Evolutionary conservation across 2,797 vertebrate genomes (phyloP).

Genomic region (Gallinago solitaria): DNA sequence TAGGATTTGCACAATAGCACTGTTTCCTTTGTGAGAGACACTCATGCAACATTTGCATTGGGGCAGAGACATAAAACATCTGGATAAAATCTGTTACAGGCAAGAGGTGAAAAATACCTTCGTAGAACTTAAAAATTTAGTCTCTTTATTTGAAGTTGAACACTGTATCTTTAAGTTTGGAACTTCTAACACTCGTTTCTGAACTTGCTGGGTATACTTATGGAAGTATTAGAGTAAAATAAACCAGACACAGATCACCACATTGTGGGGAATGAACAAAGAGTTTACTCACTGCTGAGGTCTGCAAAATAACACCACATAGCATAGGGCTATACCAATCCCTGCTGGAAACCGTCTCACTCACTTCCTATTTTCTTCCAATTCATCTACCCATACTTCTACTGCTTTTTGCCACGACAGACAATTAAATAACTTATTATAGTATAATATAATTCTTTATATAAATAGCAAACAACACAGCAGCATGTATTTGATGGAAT

Average conservation of each 20-base stretch:
- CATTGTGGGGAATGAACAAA: neutral
- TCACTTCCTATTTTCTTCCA: neutral
- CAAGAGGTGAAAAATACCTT: neutral
- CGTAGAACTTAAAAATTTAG: neutral
- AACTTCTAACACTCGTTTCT: neutral
- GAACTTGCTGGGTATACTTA: neutral
- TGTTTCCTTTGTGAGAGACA: conserved; percentile 31
- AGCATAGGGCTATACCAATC: neutral
- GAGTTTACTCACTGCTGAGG: neutral
- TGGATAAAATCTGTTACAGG: conserved; percentile 43
- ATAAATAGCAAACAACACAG: neutral
- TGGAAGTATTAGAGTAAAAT: neutral
- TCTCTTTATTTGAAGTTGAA: neutral
- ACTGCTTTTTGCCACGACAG: neutral
- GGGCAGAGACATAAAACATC: conserved; percentile 43
- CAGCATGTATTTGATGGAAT: neutral
- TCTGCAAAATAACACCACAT: neutral
- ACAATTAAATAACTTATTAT: neutral
- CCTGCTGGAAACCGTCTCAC: neutral
- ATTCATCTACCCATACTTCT: neutral
- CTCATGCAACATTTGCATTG: conserved; percentile 40
- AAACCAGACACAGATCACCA: neutral
- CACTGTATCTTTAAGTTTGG: neutral
- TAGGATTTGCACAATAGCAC: conserved; percentile 53
- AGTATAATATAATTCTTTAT: neutral